A percentile compares a stretch with the other conserved stretches of the same genome.
phyloP scores from a whole-genome alignment of 2,797 vertebrate genomes.

The Phrynocephalus vlangalii region DNA sequence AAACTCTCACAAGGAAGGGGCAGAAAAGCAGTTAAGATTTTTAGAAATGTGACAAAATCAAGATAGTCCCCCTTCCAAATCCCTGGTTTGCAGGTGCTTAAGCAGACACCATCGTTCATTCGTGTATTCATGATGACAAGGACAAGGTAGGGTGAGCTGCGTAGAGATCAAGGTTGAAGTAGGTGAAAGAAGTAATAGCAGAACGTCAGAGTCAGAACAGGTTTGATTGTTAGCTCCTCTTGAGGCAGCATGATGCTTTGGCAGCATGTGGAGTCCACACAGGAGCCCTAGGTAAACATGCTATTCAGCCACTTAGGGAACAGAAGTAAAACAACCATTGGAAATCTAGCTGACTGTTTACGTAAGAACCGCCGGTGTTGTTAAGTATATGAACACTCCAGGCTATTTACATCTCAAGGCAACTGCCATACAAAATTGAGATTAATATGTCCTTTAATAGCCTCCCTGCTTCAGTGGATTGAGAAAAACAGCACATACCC shows the following conservation, averaged over 20 bases:
- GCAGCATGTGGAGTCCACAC: background rate
- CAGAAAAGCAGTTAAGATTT: background rate
- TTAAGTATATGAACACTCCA: background rate
- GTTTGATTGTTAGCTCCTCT: background rate
- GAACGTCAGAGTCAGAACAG: background rate
- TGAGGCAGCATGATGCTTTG: background rate
- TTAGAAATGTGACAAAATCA: background rate
- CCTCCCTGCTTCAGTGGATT: background rate
- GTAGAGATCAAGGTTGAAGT: background rate
- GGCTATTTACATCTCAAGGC: background rate
- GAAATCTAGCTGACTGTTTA: conserved; percentile 12
- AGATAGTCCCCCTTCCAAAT: background rate
- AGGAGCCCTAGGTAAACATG: conserved; percentile 1
- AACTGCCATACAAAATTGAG: background rate
- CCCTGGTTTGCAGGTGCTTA: background rate
- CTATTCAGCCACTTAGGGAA: background rate
- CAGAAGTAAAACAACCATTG: conserved; percentile 11
- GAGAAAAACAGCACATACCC: background rate
- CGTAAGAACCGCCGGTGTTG: background rate
- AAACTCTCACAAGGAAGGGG: background rate
- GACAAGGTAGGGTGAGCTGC: background rate
- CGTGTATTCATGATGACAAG: background rate
- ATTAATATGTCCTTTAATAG: conserved; percentile 4
- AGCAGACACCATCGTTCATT: background rate
- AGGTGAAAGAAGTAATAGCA: background rate